Percentiles rank a stretch among this genome's conserved stretches.
Evolutionary conservation across 1,140 invertebrate species (phyloP).

Genomic region (Drosophila biarmipes): DNA sequence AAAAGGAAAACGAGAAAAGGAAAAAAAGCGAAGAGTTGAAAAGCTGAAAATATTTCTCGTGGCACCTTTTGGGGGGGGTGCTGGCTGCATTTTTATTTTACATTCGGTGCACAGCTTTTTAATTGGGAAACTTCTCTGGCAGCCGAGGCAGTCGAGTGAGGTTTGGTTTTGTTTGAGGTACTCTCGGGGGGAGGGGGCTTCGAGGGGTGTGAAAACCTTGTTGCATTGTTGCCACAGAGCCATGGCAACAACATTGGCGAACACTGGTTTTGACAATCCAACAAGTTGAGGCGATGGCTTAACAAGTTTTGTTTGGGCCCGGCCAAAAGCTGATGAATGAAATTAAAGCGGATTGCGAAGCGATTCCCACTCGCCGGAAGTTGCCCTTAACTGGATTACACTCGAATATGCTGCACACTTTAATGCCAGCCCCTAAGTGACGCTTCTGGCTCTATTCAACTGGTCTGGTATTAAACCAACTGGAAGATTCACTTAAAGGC

Average conservation of each 20-base stretch:
- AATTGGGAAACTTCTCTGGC: slow-evolving; percentile 56
- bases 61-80: slow-evolving; percentile 32
- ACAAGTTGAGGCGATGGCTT: slow-evolving; percentile 46
- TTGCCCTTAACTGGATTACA: slow-evolving; percentile 29
- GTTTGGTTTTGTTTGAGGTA: not conserved
- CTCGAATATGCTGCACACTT: slow-evolving; percentile 2
- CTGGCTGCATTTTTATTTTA: slow-evolving; percentile 26
- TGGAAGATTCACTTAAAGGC: slow-evolving; percentile 3
- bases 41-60: slow-evolving; percentile 33
- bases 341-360: slow-evolving; percentile 31
- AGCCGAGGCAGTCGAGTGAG: slow-evolving; percentile 12
- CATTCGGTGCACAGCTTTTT: slow-evolving; percentile 50
- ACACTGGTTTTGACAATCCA: slow-evolving; percentile 53
- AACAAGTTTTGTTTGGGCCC: slow-evolving; percentile 43
- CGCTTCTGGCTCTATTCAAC: not conserved
- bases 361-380: slow-evolving; percentile 19
- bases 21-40: slow-evolving; percentile 21
- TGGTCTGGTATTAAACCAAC: not conserved
- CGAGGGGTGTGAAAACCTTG: slow-evolving; percentile 11
- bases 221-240: slow-evolving; percentile 37
- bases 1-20: not conserved
- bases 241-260: slow-evolving; percentile 44
- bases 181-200: not conserved
- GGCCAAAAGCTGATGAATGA: slow-evolving; percentile 36
- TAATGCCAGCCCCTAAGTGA: slow-evolving; percentile 8